A percentile compares a stretch with the other conserved stretches of the same genome.
These are phyloP conservation scores for Lasiurus borealis DNA, from an alignment of 2,113 vertebrate species.

Conservation along the genomic window DNA sequence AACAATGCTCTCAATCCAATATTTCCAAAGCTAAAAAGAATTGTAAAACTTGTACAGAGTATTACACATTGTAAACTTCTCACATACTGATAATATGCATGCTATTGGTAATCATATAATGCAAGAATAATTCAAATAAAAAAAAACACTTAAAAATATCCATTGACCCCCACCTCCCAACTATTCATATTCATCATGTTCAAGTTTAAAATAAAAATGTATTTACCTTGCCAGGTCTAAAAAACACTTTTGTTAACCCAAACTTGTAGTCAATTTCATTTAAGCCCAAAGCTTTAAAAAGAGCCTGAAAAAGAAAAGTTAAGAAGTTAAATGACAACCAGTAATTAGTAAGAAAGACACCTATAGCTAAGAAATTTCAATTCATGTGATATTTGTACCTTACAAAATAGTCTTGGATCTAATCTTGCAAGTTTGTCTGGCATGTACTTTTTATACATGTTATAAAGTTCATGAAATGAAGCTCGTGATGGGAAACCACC, in stretches of 20 bases:
- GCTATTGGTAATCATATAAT: background rate
- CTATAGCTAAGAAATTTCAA: slow-evolving; percentile 48
- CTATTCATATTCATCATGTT: background rate
- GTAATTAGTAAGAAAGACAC: slow-evolving; percentile 61
- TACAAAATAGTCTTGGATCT: slow-evolving; percentile 98
- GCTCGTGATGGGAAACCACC: slow-evolving; percentile 98
- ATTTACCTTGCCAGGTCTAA: slow-evolving; percentile 97
- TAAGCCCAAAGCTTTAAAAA: slow-evolving; percentile 98
- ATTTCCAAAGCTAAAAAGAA: background rate
- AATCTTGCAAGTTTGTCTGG: slow-evolving; percentile 95
- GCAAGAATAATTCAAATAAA: slow-evolving; percentile 12
- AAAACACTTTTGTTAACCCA: slow-evolving; percentile 98
- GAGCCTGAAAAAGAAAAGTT: slow-evolving; percentile 89
- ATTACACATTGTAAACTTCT: background rate
- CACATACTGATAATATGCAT: background rate
- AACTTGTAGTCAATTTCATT: slow-evolving; percentile 99
- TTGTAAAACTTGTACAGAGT: background rate
- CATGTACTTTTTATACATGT: slow-evolving; percentile 99
- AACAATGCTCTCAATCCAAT: slow-evolving; percentile 22
- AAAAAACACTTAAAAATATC: slow-evolving; percentile 40
- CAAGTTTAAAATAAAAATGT: slow-evolving; percentile 64
- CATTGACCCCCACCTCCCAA: background rate
- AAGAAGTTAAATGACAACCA: slow-evolving; percentile 66
- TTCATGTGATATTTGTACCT: slow-evolving; percentile 86
- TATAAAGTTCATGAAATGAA: slow-evolving; percentile 99